Conservation (phyloP, 2,888 invertebrate genomes). For the Trissoscelio sp. region DNA sequence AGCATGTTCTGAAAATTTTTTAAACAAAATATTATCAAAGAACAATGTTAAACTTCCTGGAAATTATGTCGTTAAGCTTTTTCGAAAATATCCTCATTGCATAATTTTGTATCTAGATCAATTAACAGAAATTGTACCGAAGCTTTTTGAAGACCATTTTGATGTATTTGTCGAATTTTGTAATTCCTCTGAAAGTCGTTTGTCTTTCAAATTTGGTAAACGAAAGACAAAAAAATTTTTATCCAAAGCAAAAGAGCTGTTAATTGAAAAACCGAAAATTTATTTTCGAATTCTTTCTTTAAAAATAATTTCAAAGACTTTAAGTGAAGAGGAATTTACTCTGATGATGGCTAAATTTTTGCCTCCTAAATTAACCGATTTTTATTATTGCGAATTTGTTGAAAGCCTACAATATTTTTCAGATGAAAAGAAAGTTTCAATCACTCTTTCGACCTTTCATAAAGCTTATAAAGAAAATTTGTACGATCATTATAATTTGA, state of each 20-base stretch:
- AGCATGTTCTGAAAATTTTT: too few species aligned
- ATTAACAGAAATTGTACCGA: slow-evolving; percentile 70
- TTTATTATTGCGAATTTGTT: background rate
- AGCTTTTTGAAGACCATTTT: slow-evolving; percentile 74
- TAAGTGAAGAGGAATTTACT: slow-evolving; percentile 2
- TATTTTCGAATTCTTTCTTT: background rate
- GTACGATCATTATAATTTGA: slow-evolving; percentile 47
- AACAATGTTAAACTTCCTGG: too few species aligned
- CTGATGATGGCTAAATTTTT: slow-evolving; percentile 8
- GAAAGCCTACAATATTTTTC: slow-evolving; percentile 69
- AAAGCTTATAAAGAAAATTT: slow-evolving; percentile 72
- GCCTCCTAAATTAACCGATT: background rate
- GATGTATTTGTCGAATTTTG: slow-evolving; percentile 54
- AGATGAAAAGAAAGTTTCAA: slow-evolving; percentile 58
- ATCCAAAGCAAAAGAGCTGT: background rate
- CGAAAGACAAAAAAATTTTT: slow-evolving; percentile 26
- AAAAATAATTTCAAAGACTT: background rate
- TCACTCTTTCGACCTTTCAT: slow-evolving; percentile 72
- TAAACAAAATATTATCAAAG: too few species aligned
- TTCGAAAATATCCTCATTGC: too few species aligned
- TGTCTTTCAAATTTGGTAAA: slow-evolving; percentile 55
- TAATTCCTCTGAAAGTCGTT: background rate
- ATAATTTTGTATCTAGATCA: too few species aligned
- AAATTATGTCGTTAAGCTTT: too few species aligned
- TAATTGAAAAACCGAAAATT: background rate